Evolutionary conservation across 2,888 invertebrate genomes (phyloP).

Genomic region (Fabriciana adippe): DNA sequence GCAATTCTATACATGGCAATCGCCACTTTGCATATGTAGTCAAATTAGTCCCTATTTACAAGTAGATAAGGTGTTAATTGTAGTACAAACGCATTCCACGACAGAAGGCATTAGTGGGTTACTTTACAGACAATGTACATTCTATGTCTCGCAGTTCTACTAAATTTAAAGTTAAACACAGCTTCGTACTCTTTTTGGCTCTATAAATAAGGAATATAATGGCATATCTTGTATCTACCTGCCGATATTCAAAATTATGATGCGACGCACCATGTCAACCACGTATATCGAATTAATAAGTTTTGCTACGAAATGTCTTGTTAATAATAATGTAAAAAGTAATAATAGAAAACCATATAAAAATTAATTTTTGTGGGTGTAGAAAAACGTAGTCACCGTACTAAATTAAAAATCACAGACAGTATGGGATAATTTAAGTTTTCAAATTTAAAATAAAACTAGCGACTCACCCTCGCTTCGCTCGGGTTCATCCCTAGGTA

Average conservation of each 20-base stretch:
- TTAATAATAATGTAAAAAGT: background rate
- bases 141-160: constrained; percentile 49
- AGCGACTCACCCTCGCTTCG: no score
- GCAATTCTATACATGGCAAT: constrained; percentile 47
- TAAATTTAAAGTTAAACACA: constrained; percentile 23
- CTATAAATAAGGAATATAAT: constrained; percentile 31
- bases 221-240: constrained; percentile 11
- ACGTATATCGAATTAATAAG: constrained; percentile 33
- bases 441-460: no score
- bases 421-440: no score
- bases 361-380: background rate
- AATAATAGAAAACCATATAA: background rate
- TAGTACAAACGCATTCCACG: constrained; percentile 41
- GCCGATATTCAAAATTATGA: constrained; percentile 34
- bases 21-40: constrained; percentile 24
- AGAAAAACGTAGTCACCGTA: background rate
- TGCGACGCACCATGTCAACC: constrained; percentile 32
- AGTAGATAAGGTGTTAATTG: constrained; percentile 48
- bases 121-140: constrained; percentile 67
- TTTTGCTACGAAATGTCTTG: constrained; percentile 43
- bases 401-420: no score
- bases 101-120: constrained; percentile 43
- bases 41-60: constrained; percentile 41
- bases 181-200: constrained; percentile 29
- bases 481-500: no score